phyloP scores from a whole-genome alignment of 2,113 vertebrate species.

The Urocynchramus pylzowi region DNA sequence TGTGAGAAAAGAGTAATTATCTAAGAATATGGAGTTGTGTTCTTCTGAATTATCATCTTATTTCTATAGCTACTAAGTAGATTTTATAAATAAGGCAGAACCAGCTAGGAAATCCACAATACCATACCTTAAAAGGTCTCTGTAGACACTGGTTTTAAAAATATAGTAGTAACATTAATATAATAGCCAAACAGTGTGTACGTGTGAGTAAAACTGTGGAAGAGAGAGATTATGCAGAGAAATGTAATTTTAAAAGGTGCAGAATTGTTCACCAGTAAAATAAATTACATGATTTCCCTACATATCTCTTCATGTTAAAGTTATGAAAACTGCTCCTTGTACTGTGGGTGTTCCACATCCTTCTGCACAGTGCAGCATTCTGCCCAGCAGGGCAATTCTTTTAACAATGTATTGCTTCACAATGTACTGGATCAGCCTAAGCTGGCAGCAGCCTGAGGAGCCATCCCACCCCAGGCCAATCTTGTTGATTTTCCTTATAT shows the following conservation, averaged over 20 bases:
- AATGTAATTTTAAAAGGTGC: neutral
- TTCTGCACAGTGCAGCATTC: neutral
- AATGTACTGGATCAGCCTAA: neutral
- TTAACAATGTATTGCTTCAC: neutral
- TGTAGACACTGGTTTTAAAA: neutral
- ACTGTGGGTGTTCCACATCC: neutral
- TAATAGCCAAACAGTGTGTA: neutral
- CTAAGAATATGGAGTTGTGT: neutral
- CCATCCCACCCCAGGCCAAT: neutral
- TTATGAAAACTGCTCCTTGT: neutral
- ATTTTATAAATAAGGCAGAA: neutral
- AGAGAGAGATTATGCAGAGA: neutral
- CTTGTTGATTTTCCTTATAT: neutral
- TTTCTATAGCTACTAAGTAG: neutral
- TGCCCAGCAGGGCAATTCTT: neutral
- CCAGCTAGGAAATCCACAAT: neutral
- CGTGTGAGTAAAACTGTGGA: neutral
- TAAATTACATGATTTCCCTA: neutral
- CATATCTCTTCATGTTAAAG: neutral
- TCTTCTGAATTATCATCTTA: constrained; percentile 27
- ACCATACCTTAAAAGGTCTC: neutral
- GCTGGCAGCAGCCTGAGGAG: neutral
- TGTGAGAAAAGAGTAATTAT: neutral
- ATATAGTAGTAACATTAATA: neutral
- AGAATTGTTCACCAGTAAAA: neutral